A percentile compares a stretch with the other conserved stretches of the same genome.
Conservation (phyloP, 2,797 vertebrate species). For the Benthosema pterotum region DNA sequence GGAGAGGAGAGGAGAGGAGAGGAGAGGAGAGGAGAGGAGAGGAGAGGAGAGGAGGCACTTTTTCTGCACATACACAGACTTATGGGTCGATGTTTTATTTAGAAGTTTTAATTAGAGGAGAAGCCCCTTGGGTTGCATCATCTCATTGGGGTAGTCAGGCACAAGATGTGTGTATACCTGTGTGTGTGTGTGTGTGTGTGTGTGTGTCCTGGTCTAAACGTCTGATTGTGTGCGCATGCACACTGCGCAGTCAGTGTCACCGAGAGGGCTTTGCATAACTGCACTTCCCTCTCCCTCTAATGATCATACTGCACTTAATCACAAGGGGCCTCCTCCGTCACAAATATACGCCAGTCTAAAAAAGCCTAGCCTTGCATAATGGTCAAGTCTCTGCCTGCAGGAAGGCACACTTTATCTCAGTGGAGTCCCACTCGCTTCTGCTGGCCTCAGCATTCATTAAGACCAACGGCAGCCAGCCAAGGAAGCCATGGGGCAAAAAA, state of each 20-base stretch:
- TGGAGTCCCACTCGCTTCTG: conserved; percentile 6
- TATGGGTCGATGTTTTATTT: no score
- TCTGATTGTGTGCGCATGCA: background rate
- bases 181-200: no score
- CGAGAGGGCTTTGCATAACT: background rate
- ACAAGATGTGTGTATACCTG: background rate
- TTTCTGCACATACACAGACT: no score
- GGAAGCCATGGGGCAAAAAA: conserved; percentile 18
- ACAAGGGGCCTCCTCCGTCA: conserved; percentile 2
- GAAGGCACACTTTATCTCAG: conserved; percentile 1
- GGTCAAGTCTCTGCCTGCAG: background rate
- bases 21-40: background rate
- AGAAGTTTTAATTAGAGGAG: background rate
- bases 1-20: background rate
- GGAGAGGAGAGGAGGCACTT: no score
- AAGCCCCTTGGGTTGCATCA: no score
- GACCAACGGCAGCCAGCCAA: conserved; percentile 21
- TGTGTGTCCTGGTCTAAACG: background rate
- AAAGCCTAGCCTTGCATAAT: conserved; percentile 7
- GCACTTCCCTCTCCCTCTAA: conserved; percentile 1
- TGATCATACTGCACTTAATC: background rate
- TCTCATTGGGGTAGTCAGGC: background rate
- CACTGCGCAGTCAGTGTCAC: no score
- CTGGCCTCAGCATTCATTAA: conserved; percentile 36
- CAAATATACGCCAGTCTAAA: background rate